Evolutionary conservation across 2,888 invertebrate species (phyloP).

Genomic region (Xestobium rufovillosum): DNA sequence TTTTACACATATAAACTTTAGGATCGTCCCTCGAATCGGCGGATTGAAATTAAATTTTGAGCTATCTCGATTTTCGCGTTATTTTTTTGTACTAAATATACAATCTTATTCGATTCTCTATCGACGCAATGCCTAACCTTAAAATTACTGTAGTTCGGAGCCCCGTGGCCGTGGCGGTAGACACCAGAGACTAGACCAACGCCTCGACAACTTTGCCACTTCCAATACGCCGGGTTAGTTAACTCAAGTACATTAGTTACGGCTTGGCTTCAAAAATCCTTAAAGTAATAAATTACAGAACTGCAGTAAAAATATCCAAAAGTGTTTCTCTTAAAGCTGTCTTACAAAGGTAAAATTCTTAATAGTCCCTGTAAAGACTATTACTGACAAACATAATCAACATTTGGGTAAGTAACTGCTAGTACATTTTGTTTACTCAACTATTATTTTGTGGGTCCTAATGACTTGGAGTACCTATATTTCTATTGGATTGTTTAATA

Average conservation of each 20-base stretch:
- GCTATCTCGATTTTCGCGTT: constrained; percentile 42
- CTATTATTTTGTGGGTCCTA: too few species aligned
- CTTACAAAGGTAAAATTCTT: too few species aligned
- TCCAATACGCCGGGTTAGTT: constrained; percentile 27
- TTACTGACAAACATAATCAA: too few species aligned
- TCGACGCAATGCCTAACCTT: constrained; percentile 44
- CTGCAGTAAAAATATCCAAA: too few species aligned
- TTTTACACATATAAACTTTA: constrained; percentile 46
- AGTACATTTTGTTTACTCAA: too few species aligned
- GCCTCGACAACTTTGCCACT: constrained; percentile 42
- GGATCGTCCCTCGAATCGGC: constrained; percentile 27
- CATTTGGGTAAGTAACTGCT: too few species aligned
- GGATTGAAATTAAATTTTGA: constrained; percentile 43
- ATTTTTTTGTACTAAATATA: constrained; percentile 43
- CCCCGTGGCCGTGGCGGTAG: constrained; percentile 39
- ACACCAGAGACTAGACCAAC: constrained; percentile 42
- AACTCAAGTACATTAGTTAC: constrained; percentile 32
- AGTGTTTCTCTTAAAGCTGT: too few species aligned
- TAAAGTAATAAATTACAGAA: too few species aligned
- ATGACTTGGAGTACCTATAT: too few species aligned
- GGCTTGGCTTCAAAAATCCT: too few species aligned
- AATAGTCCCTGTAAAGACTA: too few species aligned
- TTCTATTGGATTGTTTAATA: too few species aligned
- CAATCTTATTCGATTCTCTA: constrained; percentile 47
- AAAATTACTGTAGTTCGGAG: constrained; percentile 38